Evolutionary conservation across 2,888 invertebrate genomes (phyloP), one percentile per base, ranked within the genome.

Genomic region (Cabera pusaria): DNA sequence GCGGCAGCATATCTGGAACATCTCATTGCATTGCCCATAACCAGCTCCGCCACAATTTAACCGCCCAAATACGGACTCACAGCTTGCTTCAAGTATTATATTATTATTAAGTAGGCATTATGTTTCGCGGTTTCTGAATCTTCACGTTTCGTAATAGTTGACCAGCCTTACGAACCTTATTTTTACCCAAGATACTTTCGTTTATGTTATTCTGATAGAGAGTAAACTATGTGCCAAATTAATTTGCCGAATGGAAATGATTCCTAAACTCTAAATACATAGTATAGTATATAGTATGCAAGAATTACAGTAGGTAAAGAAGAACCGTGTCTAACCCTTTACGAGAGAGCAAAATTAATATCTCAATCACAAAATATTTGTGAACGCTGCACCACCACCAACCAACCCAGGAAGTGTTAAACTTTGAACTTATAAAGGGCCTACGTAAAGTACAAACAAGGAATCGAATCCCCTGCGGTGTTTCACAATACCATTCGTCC

Each of bases 401-500:
- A n/a, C n/a, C n/a, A n/a, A n/a, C n/a, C 32, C 31, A 47, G 35
- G 26, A 26, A 31, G 26, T 32, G 16, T 24, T 45, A 8, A 38
- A 42, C 44, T 42, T 44, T 44, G 36, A 42, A 47, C 40, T 38
- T 28, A 33, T 19, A 26, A 5, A 31, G 54, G 44, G 45, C 37
- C 28, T 27, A 43, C 29, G 37, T 31, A 52, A 59, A 69, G 68
- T 61, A 63, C 68, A 66, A 60, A 64, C 66, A 61, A 64, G 65
- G 59, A 62, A 63, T 63, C 50, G 56, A 57, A 59, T 68, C 63
- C 66, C 72, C 68, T 59, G 66, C 59, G 57, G 67, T 58, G 64
- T 72, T 72, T 63, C 70, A 71, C 78, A 77, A 78, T 71, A 58
- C 64, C 68, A 57, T 55, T 54, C 48, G 59, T 61, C 59, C 62